A percentile compares a stretch with the other conserved stretches of the same genome.
These are phyloP conservation scores for Macaca fascicularis DNA, from an alignment of 2,113 vertebrate genomes.

Conservation along the genomic window T2T-MFA8v1.1 NC_088381.1:29453501-29454000, in stretches of 20 bases:
- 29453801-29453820: not conserved
- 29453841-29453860: not conserved
- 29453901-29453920: not conserved
- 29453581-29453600: not conserved
- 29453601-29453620: constrained; percentile 17
- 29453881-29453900: not conserved
- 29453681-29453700: not conserved
- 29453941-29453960: not conserved
- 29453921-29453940: not conserved
- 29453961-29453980: not conserved
- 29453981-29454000: not conserved
- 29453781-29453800: not conserved
- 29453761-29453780: not conserved
- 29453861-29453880: not conserved
- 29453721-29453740: not conserved
- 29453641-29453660: not conserved
- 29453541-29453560: not conserved
- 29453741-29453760: not conserved
- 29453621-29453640: constrained; percentile 18
- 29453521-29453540: not conserved
- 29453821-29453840: not conserved
- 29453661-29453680: not conserved
- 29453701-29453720: not conserved
- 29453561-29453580: not conserved
- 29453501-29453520: not conserved